phyloP scores from a whole-genome alignment of 2,113 vertebrate genomes.

The Deroptyus accipitrinus region DNA sequence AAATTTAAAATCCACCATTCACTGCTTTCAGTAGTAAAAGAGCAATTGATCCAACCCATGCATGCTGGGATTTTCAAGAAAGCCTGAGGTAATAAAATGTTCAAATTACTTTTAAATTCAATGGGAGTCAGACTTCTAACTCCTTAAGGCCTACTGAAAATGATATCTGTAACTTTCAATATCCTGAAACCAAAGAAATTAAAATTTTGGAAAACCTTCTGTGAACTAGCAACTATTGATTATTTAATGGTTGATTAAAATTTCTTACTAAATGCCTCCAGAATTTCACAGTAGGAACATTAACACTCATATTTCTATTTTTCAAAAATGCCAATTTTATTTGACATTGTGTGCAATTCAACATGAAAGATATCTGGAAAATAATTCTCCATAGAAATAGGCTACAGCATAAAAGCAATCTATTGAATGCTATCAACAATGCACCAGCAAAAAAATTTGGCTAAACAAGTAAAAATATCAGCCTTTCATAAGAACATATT shows the following conservation, averaged over 20 bases:
- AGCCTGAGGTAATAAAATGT: background rate
- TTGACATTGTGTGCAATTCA: background rate
- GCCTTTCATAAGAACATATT: background rate
- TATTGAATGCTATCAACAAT: background rate
- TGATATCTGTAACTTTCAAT: background rate
- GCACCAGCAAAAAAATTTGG: background rate
- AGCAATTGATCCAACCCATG: background rate
- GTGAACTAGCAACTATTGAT: background rate
- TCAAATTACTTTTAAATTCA: background rate
- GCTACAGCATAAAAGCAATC: background rate
- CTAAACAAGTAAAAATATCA: background rate
- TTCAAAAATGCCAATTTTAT: background rate
- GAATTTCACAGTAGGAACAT: background rate
- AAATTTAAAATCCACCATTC: background rate
- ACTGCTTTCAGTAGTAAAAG: background rate
- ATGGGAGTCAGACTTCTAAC: background rate
- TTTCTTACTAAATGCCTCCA: background rate
- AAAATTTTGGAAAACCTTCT: background rate
- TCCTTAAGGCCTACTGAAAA: background rate
- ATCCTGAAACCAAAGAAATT: background rate
- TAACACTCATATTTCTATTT: background rate
- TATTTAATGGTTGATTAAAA: slow-evolving; percentile 29
- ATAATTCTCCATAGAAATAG: background rate
- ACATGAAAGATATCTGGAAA: background rate
- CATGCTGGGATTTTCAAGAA: background rate